Conservation (phyloP, 2,113 vertebrate genomes). For the Urocynchramus pylzowi region DNA sequence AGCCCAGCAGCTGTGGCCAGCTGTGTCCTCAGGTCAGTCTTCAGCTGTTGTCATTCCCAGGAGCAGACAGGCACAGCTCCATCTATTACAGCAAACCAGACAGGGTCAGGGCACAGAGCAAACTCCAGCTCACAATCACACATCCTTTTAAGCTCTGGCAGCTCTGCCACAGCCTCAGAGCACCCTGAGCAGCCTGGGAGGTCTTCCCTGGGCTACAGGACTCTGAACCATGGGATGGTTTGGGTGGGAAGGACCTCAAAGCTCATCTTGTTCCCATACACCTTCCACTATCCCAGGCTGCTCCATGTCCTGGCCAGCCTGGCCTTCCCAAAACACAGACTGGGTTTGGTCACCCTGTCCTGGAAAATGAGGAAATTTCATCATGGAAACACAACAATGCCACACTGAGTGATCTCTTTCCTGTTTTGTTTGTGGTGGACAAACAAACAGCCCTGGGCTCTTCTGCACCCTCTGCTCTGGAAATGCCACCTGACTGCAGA, state of each 20-base stretch:
- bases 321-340: background rate
- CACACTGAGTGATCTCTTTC: background rate
- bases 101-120: constrained; percentile 17
- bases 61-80: background rate
- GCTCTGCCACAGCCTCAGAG: background rate
- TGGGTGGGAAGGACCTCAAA: background rate
- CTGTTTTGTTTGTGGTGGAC: rapidly evolving
- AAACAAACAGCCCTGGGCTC: background rate
- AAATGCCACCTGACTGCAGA: background rate
- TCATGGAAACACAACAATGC: rapidly evolving
- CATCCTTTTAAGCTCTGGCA: background rate
- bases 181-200: background rate
- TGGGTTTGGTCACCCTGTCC: background rate
- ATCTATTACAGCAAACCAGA: background rate
- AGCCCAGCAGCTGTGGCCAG: background rate
- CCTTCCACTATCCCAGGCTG: background rate
- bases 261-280: background rate
- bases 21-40: background rate
- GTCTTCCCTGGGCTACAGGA: background rate
- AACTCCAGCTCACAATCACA: background rate
- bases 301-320: background rate
- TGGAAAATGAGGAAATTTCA: background rate
- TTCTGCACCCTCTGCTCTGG: background rate
- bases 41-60: background rate
- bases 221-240: background rate